phyloP scores from a whole-genome alignment of 2,797 vertebrate genomes.

The Ceryle rudis region DNA sequence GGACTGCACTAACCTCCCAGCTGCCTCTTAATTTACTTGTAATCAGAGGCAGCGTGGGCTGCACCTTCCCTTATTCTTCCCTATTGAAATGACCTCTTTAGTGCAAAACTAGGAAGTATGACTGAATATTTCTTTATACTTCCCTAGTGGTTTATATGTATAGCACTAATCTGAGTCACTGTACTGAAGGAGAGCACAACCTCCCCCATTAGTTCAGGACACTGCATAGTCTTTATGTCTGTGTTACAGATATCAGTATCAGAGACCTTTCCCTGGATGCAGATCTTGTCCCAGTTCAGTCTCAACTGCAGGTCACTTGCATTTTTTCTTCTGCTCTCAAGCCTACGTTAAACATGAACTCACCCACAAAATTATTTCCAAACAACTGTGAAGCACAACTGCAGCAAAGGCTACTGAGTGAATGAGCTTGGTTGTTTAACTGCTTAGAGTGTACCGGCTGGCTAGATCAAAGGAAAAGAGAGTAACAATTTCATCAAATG shows the following conservation, averaged over 20 bases:
- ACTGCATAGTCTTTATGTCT: neutral
- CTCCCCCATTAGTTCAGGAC: neutral
- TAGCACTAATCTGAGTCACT: neutral
- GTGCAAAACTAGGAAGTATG: neutral
- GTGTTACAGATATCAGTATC: neutral
- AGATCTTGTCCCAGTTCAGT: neutral
- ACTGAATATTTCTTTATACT: neutral
- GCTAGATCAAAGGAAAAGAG: neutral
- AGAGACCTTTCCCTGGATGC: neutral
- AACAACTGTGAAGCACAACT: neutral
- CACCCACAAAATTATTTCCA: neutral
- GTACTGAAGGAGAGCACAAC: neutral
- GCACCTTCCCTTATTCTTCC: neutral
- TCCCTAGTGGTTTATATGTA: neutral
- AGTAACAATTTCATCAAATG: neutral
- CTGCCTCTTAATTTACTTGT: neutral
- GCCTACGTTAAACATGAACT: neutral
- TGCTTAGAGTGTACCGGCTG: neutral
- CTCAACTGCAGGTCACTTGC: neutral
- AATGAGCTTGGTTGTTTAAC: neutral
- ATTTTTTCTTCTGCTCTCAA: neutral
- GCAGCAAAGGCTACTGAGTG: neutral
- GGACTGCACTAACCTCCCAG: neutral
- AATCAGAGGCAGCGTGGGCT: neutral
- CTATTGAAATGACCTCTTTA: neutral